These are phyloP conservation scores for Drosophila nr. perissopoda DNA, from an alignment of 2,888 invertebrate species.

Conservation along the genomic window DNA sequence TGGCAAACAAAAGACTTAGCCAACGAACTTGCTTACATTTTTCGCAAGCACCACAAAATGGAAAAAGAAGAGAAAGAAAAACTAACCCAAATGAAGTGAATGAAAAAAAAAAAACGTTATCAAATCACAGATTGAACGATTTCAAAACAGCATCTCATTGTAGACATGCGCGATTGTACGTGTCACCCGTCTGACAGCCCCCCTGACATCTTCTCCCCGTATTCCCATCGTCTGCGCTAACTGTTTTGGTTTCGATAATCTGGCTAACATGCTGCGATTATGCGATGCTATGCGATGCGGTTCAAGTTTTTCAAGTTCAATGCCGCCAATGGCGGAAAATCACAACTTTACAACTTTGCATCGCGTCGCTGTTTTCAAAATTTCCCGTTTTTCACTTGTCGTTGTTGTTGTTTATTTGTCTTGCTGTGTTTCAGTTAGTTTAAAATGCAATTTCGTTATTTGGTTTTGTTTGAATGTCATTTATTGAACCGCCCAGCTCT, in stretches of 20 bases:
- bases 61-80: slow-evolving; percentile 6
- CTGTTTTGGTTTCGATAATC: slow-evolving; percentile 2
- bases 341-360: slow-evolving; percentile 41
- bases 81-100: slow-evolving; percentile 4
- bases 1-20: slow-evolving; percentile 75
- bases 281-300: slow-evolving; percentile 30
- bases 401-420: slow-evolving; percentile 18
- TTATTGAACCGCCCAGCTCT: slow-evolving; percentile 1
- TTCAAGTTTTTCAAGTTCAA: slow-evolving; percentile 77
- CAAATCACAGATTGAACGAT: slow-evolving; percentile 67
- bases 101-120: slow-evolving; percentile 55
- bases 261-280: slow-evolving; percentile 10
- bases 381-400: slow-evolving; percentile 27
- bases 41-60: slow-evolving; percentile 64
- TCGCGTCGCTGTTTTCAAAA: slow-evolving; percentile 35
- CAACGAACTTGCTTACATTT: slow-evolving; percentile 78
- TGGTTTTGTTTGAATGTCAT: slow-evolving; percentile 51
- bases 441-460: slow-evolving; percentile 79
- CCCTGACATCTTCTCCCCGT: neutral
- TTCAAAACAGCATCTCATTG: slow-evolving; percentile 73
- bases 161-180: slow-evolving; percentile 30
- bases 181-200: neutral
- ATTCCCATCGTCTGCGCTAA: neutral
- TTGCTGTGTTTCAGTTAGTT: slow-evolving; percentile 22
- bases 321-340: slow-evolving; percentile 74